These are phyloP conservation scores for Pandemis cinnamomeana DNA, from an alignment of 2,888 invertebrate species.

Conservation along the genomic window DNA sequence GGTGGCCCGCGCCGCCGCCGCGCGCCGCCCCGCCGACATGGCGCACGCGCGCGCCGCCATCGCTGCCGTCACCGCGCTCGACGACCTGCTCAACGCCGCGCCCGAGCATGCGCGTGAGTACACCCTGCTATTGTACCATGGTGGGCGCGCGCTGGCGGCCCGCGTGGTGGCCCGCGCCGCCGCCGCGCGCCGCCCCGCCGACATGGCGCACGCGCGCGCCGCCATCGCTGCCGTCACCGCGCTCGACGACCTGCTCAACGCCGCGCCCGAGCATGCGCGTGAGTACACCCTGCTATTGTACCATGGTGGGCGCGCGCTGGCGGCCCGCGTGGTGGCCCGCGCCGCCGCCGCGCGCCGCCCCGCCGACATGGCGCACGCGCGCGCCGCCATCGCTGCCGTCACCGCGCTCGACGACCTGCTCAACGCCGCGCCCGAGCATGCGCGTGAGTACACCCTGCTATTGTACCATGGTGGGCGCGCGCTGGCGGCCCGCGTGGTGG, in stretches of 20 bases:
- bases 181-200: slow-evolving; percentile 56
- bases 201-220: slow-evolving; percentile 63
- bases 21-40: slow-evolving; percentile 58
- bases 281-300: too few species aligned
- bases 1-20: slow-evolving; percentile 65
- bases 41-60: slow-evolving; percentile 62
- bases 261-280: slow-evolving; percentile 68
- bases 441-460: too few species aligned
- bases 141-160: slow-evolving; percentile 78
- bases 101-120: slow-evolving; percentile 66
- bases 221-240: slow-evolving; percentile 56
- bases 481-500: slow-evolving; percentile 70
- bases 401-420: slow-evolving; percentile 71
- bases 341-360: slow-evolving; percentile 64
- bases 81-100: slow-evolving; percentile 69
- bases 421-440: slow-evolving; percentile 63
- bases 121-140: too few species aligned
- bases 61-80: slow-evolving; percentile 59
- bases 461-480: slow-evolving; percentile 81
- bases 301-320: slow-evolving; percentile 81
- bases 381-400: slow-evolving; percentile 56
- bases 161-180: slow-evolving; percentile 68
- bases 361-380: slow-evolving; percentile 58
- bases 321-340: slow-evolving; percentile 64
- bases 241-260: slow-evolving; percentile 68